Conservation (phyloP, 1,140 invertebrate genomes). For the Halictus rubicundus region DNA sequence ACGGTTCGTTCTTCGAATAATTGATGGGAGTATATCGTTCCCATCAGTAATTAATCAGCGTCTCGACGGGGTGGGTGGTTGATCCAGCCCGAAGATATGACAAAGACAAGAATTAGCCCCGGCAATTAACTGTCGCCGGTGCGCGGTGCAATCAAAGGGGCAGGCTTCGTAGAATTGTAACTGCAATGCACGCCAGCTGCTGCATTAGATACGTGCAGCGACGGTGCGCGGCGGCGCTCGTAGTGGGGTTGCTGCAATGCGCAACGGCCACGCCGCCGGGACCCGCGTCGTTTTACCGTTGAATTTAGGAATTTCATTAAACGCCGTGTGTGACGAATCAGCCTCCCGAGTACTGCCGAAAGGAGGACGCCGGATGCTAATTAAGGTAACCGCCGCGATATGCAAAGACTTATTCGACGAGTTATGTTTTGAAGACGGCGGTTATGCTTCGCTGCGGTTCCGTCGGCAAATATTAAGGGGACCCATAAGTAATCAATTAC, state of each 20-base stretch:
- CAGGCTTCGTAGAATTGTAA: conserved; percentile 31
- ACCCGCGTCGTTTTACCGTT: conserved; percentile 23
- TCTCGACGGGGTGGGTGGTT: background rate
- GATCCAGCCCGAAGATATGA: background rate
- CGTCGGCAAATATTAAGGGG: too few relatives aligned
- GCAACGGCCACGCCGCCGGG: conserved; percentile 50
- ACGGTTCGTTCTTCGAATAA: too few relatives aligned
- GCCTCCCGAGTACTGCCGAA: background rate
- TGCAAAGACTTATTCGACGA: background rate
- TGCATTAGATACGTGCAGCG: conserved; percentile 50
- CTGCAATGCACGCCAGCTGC: conserved; percentile 38
- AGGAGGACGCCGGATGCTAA: background rate
- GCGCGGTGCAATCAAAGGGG: conserved; percentile 18
- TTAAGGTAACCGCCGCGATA: background rate
- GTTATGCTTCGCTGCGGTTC: too few relatives aligned
- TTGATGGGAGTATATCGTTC: too few relatives aligned
- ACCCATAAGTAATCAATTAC: too few relatives aligned
- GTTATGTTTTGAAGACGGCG: too few relatives aligned
- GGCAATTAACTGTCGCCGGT: conserved; percentile 17
- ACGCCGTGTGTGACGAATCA: conserved; percentile 26
- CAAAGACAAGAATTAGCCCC: background rate
- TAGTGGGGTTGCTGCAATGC: conserved; percentile 67
- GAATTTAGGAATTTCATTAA: conserved; percentile 43
- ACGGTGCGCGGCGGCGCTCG: conserved; percentile 1
- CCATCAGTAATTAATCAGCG: too few relatives aligned